Conservation (phyloP, 1,140 invertebrate genomes). For the Lasioglossum albipes region DNA sequence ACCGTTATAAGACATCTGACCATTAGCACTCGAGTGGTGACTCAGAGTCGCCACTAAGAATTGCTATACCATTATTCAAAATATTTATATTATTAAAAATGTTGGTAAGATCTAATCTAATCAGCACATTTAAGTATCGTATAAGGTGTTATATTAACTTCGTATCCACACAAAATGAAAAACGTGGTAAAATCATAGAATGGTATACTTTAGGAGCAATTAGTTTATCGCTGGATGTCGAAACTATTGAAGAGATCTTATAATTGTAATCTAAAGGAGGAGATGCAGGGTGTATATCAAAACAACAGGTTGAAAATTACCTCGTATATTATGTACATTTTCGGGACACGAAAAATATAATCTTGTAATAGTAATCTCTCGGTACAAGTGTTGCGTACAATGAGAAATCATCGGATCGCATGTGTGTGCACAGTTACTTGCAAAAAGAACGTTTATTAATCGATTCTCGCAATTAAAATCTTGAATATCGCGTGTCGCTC, state of each 20-base stretch:
- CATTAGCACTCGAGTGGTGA: too few relatives aligned
- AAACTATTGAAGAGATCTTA: background rate
- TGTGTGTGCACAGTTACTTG: background rate
- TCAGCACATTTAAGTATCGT: too few relatives aligned
- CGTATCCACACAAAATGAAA: too few relatives aligned
- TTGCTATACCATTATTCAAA: too few relatives aligned
- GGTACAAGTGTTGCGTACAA: conserved; percentile 4
- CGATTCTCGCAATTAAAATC: conserved; percentile 27
- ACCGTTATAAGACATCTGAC: too few relatives aligned
- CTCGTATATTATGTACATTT: conserved; percentile 18
- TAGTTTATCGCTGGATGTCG: background rate
- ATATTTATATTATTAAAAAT: too few relatives aligned
- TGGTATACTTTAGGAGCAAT: too few relatives aligned
- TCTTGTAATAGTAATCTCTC: conserved; percentile 12
- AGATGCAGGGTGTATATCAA: background rate
- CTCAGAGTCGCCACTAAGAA: too few relatives aligned
- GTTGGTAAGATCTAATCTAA: too few relatives aligned
- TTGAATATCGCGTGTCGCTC: conserved; percentile 12
- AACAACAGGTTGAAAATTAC: conserved; percentile 5
- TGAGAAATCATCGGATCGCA: conserved; percentile 2
- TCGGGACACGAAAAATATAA: conserved; percentile 24
- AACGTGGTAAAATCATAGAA: too few relatives aligned
- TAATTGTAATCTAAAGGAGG: background rate
- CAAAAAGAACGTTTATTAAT: conserved; percentile 26
- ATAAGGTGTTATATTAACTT: too few relatives aligned